Evolutionary conservation across 92 coral and sea anemone genomes (phyloP), one percentile per base, ranked within the genome.

Genomic region (Scolanthus callimorphus): DNA sequence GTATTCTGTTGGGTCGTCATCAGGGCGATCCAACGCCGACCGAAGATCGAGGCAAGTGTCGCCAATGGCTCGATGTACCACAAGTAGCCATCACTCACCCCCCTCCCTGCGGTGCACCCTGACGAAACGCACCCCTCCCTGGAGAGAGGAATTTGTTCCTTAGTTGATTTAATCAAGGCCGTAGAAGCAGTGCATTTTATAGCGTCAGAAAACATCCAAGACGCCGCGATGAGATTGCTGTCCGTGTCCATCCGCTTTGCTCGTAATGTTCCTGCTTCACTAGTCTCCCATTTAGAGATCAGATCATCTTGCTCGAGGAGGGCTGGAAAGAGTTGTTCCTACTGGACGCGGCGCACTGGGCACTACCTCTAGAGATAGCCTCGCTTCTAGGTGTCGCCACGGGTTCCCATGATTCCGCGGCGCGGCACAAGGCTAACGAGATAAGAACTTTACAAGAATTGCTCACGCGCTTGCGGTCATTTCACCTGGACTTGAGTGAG

Each of bases 281-380:
- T 13, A 68, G 83, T 13, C 50, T 89, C 53, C 91, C 90, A 12
- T 90, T 94, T 27, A 95, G 99, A 2, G 99, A 94, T 57, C 99
- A 94, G 62, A 82, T 94, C 10, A 94, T 94, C 22, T 88, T 94
- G 1, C 74, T 94, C 51, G 98, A 94, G 52, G 99, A 94, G 39
- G 78, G 90, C 54, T 94, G 99, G 99, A 84, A 71, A 45, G 96
- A 94, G 59, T 60, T 84, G 80, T 81, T 94, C 25, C 84, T 94
- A 8, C 41, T 94, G 67, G 96, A 89, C 74, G 96, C 99, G 43
- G 96, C 90, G 23, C 71, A 76, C 79, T 94, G 90, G 94, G 80
- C 71, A 39, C 71, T 89, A 58, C 85, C 96, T 13, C 70, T 84
- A 8, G 95, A 86, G 59, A 37, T 83, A 20, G 52, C 89, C 24